Evolutionary conservation across 2,888 invertebrate species (phyloP), one percentile per base, ranked within the genome.

Genomic region (Pristionchus arcanus): DNA sequence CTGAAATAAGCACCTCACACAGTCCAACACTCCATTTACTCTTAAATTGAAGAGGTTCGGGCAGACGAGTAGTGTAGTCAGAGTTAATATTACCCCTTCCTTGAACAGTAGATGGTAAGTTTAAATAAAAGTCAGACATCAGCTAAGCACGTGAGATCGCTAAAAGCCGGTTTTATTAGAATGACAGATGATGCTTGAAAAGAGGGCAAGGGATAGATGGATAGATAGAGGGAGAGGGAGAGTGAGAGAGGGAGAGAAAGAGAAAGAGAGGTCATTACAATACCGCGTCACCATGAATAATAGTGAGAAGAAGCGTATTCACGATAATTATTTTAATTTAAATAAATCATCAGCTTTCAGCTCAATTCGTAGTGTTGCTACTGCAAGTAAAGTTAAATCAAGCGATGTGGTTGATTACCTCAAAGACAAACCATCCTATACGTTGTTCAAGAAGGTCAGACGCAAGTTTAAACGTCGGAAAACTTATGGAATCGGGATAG

Each of bases 271-370:
- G 15, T 16, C 16, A 59, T 59, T 59, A 59, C 59, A 16, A 21
- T 59, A 59, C 59, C 59, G 16, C 59, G 13, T 4, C 59, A 59
- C 16, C 28, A 66, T 66, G 66, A 66, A 66, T 4, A 5, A 7
- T 28, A 15, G 66, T 66, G 66, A 7, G 4, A 28, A 66, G 15
- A 66, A 66, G 5, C n/a, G 66, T 28, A 66, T 66, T 28, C 66
- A 66, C 15, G 66, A 66, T 66, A 66, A 66, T 66, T 66, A 66
- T 66, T 66, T 66, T 28, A 66, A 66, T 66, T 28, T 66, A 28
- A 66, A 66, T 5, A 66, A 66, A n/a, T 28, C 66, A 5, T 11
- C 28, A 5, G 66, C 66, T 7, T 66, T 28, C 66, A 66, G 28
- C 5, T 66, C 66, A 2, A 66, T 66, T 66, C 28, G 15, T 2